phyloP scores from a whole-genome alignment of 2,113 vertebrate species.

The Xiphorhynchus elegans region DNA sequence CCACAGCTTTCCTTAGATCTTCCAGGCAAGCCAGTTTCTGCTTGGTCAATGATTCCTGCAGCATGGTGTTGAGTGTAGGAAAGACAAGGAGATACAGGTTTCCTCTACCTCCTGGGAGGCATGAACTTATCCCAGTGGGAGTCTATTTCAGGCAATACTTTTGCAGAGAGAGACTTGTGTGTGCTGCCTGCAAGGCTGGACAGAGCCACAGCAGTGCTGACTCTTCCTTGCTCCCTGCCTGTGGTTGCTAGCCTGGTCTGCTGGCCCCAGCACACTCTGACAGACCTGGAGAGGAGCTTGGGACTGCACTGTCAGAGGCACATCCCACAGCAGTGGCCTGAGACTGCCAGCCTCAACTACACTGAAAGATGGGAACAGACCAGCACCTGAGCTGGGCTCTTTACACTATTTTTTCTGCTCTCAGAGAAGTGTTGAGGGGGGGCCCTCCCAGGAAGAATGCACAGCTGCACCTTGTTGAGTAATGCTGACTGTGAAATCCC shows the following conservation, averaged over 20 bases:
- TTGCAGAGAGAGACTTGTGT: background rate
- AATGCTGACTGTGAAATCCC: background rate
- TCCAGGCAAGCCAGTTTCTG: background rate
- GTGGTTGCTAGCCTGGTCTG: background rate
- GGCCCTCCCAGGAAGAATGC: background rate
- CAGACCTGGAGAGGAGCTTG: background rate
- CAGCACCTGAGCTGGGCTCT: background rate
- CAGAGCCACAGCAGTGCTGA: background rate
- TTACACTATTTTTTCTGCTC: background rate
- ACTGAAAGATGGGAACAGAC: background rate
- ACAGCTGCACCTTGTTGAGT: background rate
- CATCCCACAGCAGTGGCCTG: rapidly evolving
- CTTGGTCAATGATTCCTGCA: background rate
- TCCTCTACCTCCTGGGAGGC: background rate
- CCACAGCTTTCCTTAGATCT: background rate
- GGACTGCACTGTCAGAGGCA: background rate
- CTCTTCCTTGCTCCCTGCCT: background rate
- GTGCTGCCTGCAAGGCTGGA: background rate
- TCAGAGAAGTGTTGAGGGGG: rapidly evolving
- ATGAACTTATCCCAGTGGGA: background rate
- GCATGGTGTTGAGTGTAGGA: background rate
- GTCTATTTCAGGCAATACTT: background rate
- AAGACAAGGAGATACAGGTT: background rate
- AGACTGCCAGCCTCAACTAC: background rate
- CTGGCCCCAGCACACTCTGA: background rate